Percentiles rank a stretch among this genome's conserved stretches.
Evolutionary conservation across 2,888 invertebrate genomes (phyloP).

Genomic region (Pollenia amentaria): DNA sequence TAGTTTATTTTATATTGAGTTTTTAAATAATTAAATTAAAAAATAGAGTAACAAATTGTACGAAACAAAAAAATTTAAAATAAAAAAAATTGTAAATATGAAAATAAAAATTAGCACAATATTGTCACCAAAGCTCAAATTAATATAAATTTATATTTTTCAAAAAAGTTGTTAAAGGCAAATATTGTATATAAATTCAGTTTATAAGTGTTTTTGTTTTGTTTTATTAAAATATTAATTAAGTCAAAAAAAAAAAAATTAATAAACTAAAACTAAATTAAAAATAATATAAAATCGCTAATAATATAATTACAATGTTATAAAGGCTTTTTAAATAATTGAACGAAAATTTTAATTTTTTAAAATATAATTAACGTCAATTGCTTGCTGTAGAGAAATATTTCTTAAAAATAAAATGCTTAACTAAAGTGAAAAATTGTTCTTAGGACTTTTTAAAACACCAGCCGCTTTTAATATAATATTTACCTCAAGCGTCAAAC

Average conservation of each 20-base stretch:
- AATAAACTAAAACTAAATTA: background rate
- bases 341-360: too few relatives aligned
- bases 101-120: conserved; percentile 69
- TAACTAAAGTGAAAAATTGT: background rate
- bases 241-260: background rate
- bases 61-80: background rate
- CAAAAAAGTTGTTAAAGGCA: conserved; percentile 8
- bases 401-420: background rate
- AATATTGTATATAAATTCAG: conserved; percentile 33
- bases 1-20: conserved; percentile 32
- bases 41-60: conserved; percentile 16
- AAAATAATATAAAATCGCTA: background rate
- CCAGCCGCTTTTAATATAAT: background rate
- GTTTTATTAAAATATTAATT: conserved; percentile 38
- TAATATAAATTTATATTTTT: conserved; percentile 48
- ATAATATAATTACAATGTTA: background rate
- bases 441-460: background rate
- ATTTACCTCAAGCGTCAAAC: too few relatives aligned
- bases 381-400: background rate
- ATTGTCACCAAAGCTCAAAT: conserved; percentile 75
- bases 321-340: background rate
- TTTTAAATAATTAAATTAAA: conserved; percentile 4
- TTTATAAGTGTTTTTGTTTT: conserved; percentile 5
- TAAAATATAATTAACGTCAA: too few relatives aligned
- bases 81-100: conserved; percentile 53